Conservation (phyloP, 2,797 vertebrate species). For the Myotis planiceps region DNA sequence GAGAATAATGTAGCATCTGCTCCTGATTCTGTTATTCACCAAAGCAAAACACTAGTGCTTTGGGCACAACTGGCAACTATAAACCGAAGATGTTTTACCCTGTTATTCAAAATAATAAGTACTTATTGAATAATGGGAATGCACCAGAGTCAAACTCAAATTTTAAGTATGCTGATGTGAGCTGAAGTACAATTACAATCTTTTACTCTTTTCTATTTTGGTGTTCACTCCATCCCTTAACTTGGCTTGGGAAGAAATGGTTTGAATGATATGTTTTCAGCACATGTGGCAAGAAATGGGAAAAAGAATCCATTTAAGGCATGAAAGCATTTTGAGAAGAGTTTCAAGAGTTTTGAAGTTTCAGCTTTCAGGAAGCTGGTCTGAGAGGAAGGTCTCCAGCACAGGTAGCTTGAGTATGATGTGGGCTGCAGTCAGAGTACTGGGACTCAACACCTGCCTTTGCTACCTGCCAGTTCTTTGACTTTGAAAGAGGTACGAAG, state of each 20-base stretch:
- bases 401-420: not conserved
- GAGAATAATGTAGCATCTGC: not conserved
- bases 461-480: not conserved
- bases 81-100: constrained; percentile 1
- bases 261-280: constrained; percentile 15
- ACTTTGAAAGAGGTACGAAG: not conserved
- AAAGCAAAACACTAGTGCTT: constrained; percentile 24
- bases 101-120: not conserved
- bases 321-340: not conserved
- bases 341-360: not conserved
- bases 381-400: not conserved
- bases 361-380: not conserved
- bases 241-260: constrained; percentile 4
- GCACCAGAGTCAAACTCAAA: not conserved
- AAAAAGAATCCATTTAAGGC: not conserved
- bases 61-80: not conserved
- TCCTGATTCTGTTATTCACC: not conserved
- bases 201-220: not conserved
- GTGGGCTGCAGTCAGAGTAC: not conserved
- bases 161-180: constrained; percentile 13
- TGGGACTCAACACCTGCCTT: not conserved
- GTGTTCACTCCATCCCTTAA: not conserved
- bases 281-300: not conserved
- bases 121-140: not conserved
- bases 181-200: not conserved